These are phyloP conservation scores for Catharus ustulatus DNA, from an alignment of 2,797 vertebrate species.

Conservation along the genomic window DNA sequence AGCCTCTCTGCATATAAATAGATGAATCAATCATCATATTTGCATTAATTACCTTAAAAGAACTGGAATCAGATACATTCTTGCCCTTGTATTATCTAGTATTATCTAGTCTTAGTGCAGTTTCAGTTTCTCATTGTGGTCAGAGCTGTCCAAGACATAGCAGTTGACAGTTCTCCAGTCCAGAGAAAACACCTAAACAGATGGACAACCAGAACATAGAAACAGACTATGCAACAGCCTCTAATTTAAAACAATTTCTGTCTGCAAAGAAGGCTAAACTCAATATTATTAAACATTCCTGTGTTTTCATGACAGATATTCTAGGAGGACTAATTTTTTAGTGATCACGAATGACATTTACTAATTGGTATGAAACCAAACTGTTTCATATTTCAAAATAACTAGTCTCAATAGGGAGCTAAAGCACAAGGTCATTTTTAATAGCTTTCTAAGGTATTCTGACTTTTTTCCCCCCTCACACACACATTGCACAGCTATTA, in stretches of 20 bases:
- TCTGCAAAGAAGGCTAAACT: conserved; percentile 33
- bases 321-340: conserved; percentile 7
- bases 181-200: conserved; percentile 33
- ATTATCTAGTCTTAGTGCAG: background rate
- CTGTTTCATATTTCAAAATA: background rate
- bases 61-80: background rate
- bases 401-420: background rate
- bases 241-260: conserved; percentile 43
- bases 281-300: conserved; percentile 38
- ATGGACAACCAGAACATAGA: conserved; percentile 35
- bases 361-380: conserved; percentile 38
- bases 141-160: background rate
- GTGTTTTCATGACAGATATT: background rate
- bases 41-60: conserved; percentile 6
- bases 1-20: background rate
- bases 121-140: background rate
- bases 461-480: background rate
- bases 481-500: background rate
- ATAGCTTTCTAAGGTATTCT: background rate
- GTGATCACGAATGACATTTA: conserved; percentile 31
- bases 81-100: background rate
- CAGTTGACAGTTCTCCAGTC: background rate
- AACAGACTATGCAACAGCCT: conserved; percentile 9
- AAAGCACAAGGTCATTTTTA: background rate
- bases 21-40: background rate